Evolutionary conservation across 2,888 invertebrate genomes (phyloP).

Genomic region (Tupiocoris notatus): DNA sequence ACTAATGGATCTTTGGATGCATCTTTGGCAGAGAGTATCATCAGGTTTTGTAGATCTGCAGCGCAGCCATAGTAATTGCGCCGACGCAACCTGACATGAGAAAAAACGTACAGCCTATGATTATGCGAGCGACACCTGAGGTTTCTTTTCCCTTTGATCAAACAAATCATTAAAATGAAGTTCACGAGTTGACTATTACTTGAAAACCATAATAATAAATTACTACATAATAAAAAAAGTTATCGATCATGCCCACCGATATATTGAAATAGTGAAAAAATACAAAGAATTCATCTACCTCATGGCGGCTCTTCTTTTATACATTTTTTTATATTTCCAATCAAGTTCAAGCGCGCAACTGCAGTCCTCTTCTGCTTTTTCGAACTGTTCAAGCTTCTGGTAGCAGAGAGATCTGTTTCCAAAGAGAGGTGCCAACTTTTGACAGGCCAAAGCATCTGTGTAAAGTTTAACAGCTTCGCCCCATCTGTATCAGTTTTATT

Average conservation of each 20-base stretch:
- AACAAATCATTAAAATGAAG: too few species aligned
- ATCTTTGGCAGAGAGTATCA: neutral
- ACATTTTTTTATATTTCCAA: neutral
- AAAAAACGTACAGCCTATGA: too few species aligned
- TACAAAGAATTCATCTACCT: too few species aligned
- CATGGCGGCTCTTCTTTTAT: neutral
- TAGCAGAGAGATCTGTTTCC: slow-evolving; percentile 3
- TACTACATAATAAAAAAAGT: too few species aligned
- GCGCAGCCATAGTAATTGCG: neutral
- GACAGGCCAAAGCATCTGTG: neutral
- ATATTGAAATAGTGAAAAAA: too few species aligned
- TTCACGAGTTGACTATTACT: too few species aligned
- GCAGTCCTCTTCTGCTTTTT: neutral
- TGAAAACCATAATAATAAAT: too few species aligned
- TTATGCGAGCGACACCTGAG: too few species aligned
- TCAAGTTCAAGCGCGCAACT: neutral
- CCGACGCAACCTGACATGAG: neutral
- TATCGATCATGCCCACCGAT: too few species aligned
- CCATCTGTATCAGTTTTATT: too few species aligned
- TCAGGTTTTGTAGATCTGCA: neutral
- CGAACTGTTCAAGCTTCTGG: slow-evolving; percentile 1
- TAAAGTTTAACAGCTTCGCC: neutral
- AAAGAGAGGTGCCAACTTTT: neutral
- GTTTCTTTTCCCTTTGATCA: too few species aligned
- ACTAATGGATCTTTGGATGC: neutral